phyloP scores from a whole-genome alignment of 2,888 invertebrate genomes.

The Margaritifera margaritifera region DNA sequence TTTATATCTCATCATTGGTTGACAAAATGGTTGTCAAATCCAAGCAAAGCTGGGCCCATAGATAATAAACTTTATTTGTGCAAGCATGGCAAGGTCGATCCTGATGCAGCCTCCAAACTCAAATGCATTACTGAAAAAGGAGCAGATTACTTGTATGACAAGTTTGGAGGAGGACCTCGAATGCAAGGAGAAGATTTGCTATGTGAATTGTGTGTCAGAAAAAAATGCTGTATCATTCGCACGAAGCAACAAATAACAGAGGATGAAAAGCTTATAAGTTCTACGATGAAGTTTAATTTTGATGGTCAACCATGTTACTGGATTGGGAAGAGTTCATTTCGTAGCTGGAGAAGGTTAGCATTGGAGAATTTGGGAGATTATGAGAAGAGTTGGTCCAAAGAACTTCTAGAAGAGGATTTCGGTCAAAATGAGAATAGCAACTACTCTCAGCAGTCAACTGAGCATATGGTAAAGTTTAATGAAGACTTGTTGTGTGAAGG shows the following conservation, averaged over 20 bases:
- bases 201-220: constrained; percentile 75
- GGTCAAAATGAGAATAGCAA: constrained; percentile 5
- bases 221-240: constrained; percentile 74
- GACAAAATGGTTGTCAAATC: constrained; percentile 74
- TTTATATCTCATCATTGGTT: constrained; percentile 77
- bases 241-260: constrained; percentile 75
- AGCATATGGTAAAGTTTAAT: constrained; percentile 74
- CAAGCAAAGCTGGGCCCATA: constrained; percentile 71
- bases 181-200: constrained; percentile 62
- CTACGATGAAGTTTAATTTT: constrained; percentile 70
- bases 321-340: constrained; percentile 77
- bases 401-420: constrained; percentile 3
- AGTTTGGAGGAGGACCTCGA: constrained; percentile 74
- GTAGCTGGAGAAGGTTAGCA: constrained; percentile 76
- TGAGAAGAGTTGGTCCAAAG: constrained; percentile 8
- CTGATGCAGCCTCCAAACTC: constrained; percentile 34
- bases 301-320: constrained; percentile 72
- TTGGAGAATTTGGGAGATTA: constrained; percentile 46
- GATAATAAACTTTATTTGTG: constrained; percentile 75
- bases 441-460: constrained; percentile 3
- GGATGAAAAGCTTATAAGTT: constrained; percentile 75
- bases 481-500: constrained; percentile 76
- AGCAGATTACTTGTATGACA: constrained; percentile 74
- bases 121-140: constrained; percentile 44
- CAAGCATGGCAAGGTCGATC: constrained; percentile 48